Evolutionary conservation across 2,113 vertebrate species (phyloP).

Genomic region (Felis chaus): DNA sequence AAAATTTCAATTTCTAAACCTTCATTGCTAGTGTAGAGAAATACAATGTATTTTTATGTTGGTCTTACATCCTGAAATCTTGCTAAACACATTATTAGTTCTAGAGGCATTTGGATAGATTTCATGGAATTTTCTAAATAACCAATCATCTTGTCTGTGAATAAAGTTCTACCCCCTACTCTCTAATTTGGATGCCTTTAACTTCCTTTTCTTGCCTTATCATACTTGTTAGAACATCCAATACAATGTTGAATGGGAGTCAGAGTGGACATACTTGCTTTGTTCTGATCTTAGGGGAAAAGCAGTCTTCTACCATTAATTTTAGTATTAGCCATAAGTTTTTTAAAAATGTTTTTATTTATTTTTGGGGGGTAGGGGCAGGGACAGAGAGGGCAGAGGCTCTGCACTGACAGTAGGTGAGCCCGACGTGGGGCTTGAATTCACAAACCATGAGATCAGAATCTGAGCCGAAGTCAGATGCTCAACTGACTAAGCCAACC

Average conservation of each 20-base stretch:
- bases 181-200: not conserved
- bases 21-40: slow-evolving; percentile 8
- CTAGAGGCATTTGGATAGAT: not conserved
- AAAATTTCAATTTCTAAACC: slow-evolving; percentile 16
- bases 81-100: slow-evolving; percentile 16
- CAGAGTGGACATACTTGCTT: not conserved
- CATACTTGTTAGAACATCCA: not conserved
- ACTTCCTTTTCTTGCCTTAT: slow-evolving; percentile 39
- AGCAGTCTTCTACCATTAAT: not conserved
- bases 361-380: too few species aligned
- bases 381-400: too few species aligned
- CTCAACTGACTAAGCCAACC: too few species aligned
- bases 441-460: too few species aligned
- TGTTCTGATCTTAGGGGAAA: slow-evolving; percentile 1
- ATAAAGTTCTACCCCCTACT: slow-evolving; percentile 11
- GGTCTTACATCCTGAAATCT: not conserved
- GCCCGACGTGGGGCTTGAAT: too few species aligned
- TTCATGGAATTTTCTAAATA: slow-evolving; percentile 47
- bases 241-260: not conserved
- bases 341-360: not conserved
- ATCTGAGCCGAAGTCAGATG: too few species aligned
- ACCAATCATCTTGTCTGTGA: not conserved
- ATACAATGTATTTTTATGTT: not conserved
- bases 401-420: too few species aligned
- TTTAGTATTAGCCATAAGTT: not conserved